Evolutionary conservation across 1,140 invertebrate genomes (phyloP).

Genomic region (Ptiloglossa arizonensis): DNA sequence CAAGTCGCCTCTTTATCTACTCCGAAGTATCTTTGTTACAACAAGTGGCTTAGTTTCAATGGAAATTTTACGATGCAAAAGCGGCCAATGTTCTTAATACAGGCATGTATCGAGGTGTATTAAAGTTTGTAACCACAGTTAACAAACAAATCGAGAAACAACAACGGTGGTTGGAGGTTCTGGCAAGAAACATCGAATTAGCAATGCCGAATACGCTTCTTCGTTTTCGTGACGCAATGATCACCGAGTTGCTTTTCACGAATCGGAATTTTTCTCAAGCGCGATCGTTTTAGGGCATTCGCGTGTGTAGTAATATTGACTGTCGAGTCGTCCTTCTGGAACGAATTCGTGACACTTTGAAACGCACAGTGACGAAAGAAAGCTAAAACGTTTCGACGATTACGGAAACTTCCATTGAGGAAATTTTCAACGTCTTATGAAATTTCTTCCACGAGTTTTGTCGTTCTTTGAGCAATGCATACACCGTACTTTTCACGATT

Average conservation of each 20-base stretch:
- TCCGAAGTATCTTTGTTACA: no score
- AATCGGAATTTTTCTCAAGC: conserved; percentile 6
- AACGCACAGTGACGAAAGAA: conserved; percentile 10
- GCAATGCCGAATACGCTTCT: neutral
- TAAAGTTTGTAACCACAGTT: no score
- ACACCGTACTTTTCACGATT: neutral
- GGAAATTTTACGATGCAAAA: no score
- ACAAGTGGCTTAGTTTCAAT: no score
- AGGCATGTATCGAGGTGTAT: no score
- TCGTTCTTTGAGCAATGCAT: neutral
- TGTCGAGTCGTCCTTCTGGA: conserved; percentile 9
- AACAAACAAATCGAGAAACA: neutral
- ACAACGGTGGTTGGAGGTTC: neutral
- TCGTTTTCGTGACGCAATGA: conserved; percentile 23
- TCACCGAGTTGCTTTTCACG: conserved; percentile 14
- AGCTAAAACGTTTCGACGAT: no score
- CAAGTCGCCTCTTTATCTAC: no score
- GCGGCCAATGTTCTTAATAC: neutral
- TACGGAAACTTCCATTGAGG: neutral
- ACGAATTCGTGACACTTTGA: conserved; percentile 17
- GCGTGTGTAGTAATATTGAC: neutral
- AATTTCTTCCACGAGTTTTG: neutral
- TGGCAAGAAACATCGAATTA: conserved; percentile 13
- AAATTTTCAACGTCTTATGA: neutral
- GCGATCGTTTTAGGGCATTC: conserved; percentile 20